These are phyloP conservation scores for Trichomycterus rosablanca DNA, from an alignment of 2,113 vertebrate genomes.

Conservation along the genomic window DNA sequence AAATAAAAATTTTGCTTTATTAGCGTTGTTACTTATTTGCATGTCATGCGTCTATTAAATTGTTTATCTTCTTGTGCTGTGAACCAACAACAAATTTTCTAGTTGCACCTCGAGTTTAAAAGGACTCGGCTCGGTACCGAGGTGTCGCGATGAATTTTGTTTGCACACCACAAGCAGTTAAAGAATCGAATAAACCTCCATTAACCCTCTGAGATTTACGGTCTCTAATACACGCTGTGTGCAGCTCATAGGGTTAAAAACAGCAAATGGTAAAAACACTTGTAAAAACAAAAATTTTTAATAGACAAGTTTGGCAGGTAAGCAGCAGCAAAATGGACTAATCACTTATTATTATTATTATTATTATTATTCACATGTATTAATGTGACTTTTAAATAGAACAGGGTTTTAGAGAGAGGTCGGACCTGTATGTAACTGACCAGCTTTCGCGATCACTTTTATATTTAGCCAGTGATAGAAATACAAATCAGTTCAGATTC, in stretches of 20 bases:
- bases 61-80: conserved; percentile 65
- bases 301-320: conserved; percentile 71
- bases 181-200: conserved; percentile 67
- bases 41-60: conserved; percentile 62
- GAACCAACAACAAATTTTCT: conserved; percentile 55
- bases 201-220: conserved; percentile 70
- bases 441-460: conserved; percentile 70
- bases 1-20: conserved; percentile 76
- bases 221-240: not conserved
- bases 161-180: conserved; percentile 61
- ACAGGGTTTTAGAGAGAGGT: conserved; percentile 58
- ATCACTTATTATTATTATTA: conserved; percentile 50
- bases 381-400: conserved; percentile 63
- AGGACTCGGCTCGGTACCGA: too few relatives aligned
- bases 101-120: too few relatives aligned
- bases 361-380: conserved; percentile 55
- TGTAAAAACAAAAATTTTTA: conserved; percentile 75
- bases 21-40: conserved; percentile 75
- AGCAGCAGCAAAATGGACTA: conserved; percentile 91
- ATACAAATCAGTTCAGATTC: conserved; percentile 38
- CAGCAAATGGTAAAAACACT: conserved; percentile 76
- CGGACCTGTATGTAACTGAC: conserved; percentile 84
- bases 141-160: conserved; percentile 51
- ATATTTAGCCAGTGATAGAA: conserved; percentile 54
- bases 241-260: conserved; percentile 68